Evolutionary conservation across 2,113 vertebrate genomes (phyloP).

Genomic region (Notechis scutatus): DNA sequence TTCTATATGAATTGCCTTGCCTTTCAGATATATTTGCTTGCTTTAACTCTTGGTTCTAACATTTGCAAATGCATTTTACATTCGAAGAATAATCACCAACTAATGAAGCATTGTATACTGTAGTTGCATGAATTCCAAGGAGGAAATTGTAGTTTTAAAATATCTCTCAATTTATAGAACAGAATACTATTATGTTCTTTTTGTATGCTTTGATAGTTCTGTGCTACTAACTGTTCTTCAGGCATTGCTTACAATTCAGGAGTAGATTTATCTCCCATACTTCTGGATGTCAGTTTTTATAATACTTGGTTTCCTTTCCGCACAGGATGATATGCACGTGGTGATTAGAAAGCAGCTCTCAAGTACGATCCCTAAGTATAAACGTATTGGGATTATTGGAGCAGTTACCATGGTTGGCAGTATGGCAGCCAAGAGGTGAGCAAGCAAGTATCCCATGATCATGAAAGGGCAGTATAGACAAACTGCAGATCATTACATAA

Average conservation of each 20-base stretch:
- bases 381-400: constrained; percentile 92
- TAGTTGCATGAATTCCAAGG: not conserved
- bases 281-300: not conserved
- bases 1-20: constrained; percentile 7
- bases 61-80: not conserved
- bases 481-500: not conserved
- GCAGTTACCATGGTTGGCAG: constrained; percentile 87
- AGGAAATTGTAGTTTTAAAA: not conserved
- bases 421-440: constrained; percentile 80
- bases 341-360: constrained; percentile 96
- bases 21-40: not conserved
- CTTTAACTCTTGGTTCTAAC: not conserved
- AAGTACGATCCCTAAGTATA: constrained; percentile 88
- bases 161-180: not conserved
- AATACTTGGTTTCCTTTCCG: constrained; percentile 12
- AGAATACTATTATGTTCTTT: not conserved
- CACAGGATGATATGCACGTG: constrained; percentile 93
- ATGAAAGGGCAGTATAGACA: not conserved
- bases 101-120: not conserved
- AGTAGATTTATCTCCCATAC: not conserved
- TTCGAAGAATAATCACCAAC: constrained; percentile 4
- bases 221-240: not conserved
- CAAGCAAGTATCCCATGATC: not conserved
- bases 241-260: not conserved
- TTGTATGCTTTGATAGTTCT: not conserved